Percentiles rank a stretch among this genome's conserved stretches.
Evolutionary conservation across 2,797 vertebrate genomes (phyloP).

Genomic region (Cygnus olor): DNA sequence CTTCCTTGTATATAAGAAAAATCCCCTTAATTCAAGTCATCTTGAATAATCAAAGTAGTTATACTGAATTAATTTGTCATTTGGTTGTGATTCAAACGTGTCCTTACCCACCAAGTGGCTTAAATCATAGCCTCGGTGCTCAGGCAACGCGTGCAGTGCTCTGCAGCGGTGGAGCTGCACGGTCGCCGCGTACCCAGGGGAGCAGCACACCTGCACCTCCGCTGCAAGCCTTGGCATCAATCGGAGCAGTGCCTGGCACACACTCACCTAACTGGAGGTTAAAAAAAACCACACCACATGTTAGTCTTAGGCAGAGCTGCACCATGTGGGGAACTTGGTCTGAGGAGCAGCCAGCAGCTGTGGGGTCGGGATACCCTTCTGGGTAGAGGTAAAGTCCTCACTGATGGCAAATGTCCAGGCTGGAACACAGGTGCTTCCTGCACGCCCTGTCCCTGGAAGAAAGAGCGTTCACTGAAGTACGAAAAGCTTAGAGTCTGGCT

Average conservation of each 20-base stretch:
- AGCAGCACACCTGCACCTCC: not conserved
- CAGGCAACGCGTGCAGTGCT: rapidly evolving
- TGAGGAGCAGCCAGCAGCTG: not conserved
- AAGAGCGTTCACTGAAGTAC: not conserved
- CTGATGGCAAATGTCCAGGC: not conserved
- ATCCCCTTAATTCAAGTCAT: not conserved
- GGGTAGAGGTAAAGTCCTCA: not conserved
- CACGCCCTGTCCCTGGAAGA: not conserved
- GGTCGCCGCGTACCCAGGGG: rapidly evolving
- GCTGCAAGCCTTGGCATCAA: rapidly evolving
- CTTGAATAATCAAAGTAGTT: not conserved
- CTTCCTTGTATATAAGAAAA: not conserved
- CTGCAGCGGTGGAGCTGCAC: not conserved
- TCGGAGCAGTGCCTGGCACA: not conserved
- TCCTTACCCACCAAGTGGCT: not conserved
- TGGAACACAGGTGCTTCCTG: not conserved
- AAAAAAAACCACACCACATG: not conserved
- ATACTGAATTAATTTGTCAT: not conserved
- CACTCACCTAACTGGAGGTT: too few relatives aligned
- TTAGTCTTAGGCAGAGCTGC: not conserved
- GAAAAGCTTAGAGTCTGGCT: not conserved
- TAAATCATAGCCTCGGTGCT: not conserved
- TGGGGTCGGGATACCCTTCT: not conserved
- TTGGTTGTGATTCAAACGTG: not conserved
- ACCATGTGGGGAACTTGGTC: rapidly evolving